Conservation (phyloP, 2,797 vertebrate species). For the Bucorvus abyssinicus region DNA sequence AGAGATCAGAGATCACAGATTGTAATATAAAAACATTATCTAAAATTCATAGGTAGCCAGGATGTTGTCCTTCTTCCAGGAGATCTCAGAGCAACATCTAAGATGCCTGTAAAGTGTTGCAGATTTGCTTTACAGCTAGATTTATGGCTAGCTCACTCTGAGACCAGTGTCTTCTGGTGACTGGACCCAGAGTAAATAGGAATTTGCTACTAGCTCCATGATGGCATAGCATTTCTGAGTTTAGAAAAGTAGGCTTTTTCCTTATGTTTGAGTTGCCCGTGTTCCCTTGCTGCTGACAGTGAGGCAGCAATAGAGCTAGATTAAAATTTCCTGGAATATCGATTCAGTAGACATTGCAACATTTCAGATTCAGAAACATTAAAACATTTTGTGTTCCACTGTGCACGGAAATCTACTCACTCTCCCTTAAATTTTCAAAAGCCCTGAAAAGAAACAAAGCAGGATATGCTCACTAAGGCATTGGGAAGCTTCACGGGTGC, state of each 20-base stretch:
- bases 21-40: neutral
- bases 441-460: neutral
- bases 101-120: neutral
- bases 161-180: neutral
- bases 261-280: neutral
- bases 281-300: neutral
- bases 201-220: neutral
- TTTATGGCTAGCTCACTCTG: neutral
- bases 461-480: neutral
- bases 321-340: neutral
- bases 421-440: neutral
- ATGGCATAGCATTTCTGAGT: neutral
- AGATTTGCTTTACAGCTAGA: neutral
- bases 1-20: rapidly evolving
- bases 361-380: neutral
- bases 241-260: neutral
- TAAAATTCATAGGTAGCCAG: neutral
- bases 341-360: neutral
- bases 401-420: neutral
- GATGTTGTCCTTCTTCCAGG: neutral
- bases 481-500: neutral
- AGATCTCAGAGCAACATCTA: neutral
- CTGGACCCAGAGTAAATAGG: neutral
- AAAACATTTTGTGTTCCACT: neutral
- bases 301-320: neutral